Evolutionary conservation across 2,113 vertebrate genomes (phyloP).

Genomic region (Aplodontia rufa): DNA sequence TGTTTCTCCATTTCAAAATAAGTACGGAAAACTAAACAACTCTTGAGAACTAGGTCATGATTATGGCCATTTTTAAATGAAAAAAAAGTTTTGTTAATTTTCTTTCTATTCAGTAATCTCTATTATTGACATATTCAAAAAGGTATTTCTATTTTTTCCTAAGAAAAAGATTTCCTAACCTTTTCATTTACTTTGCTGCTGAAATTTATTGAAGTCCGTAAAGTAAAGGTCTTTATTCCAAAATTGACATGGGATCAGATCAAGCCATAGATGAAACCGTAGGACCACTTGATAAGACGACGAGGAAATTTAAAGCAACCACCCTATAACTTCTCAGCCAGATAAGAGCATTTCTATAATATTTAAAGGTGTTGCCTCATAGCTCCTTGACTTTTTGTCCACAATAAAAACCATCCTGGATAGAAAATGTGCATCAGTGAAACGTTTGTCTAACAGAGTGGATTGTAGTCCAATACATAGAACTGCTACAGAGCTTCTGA

Average conservation of each 20-base stretch:
- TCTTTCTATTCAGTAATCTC: not conserved
- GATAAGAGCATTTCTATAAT: not conserved
- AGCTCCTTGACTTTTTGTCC: not conserved
- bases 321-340: not conserved
- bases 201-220: not conserved
- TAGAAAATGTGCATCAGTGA: not conserved
- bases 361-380: not conserved
- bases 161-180: not conserved
- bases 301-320: not conserved
- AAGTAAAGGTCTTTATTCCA: not conserved
- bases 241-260: not conserved
- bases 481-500: not conserved
- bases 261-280: not conserved
- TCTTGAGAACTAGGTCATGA: not conserved
- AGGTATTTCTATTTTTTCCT: not conserved
- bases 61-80: not conserved
- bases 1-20: not conserved
- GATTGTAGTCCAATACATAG: not conserved
- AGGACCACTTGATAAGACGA: not conserved
- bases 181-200: not conserved
- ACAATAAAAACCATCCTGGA: not conserved
- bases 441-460: not conserved
- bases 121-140: slow-evolving; percentile 7
- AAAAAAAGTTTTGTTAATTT: not conserved
- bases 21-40: not conserved